These are phyloP conservation scores for Shargacucullia verbasci DNA, from an alignment of 2,888 invertebrate species.

Conservation along the genomic window DNA sequence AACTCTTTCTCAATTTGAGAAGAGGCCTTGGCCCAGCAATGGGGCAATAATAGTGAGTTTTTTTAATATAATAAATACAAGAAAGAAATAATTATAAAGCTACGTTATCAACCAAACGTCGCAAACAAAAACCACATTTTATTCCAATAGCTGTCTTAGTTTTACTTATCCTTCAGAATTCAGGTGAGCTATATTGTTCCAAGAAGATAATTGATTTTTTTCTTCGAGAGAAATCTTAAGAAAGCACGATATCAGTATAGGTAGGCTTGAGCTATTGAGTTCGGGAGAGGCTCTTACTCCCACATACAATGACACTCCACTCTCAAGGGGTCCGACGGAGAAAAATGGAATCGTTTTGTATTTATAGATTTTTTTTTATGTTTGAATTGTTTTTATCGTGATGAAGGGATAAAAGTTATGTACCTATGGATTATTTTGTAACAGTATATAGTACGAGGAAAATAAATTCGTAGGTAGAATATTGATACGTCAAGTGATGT, in stretches of 20 bases:
- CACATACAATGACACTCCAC: slow-evolving; percentile 48
- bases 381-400: slow-evolving; percentile 6
- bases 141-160: neutral
- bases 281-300: slow-evolving; percentile 41
- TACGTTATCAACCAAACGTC: no score
- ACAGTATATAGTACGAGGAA: no score
- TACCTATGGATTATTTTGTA: no score
- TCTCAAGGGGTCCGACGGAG: slow-evolving; percentile 43
- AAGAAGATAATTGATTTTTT: slow-evolving; percentile 47
- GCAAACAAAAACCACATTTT: neutral
- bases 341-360: slow-evolving; percentile 55
- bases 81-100: no score
- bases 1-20: no score
- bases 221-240: slow-evolving; percentile 29
- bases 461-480: no score
- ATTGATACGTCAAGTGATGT: no score
- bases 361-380: slow-evolving; percentile 43
- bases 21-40: no score
- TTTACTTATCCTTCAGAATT: neutral
- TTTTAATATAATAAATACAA: no score
- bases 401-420: neutral
- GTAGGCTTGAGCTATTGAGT: slow-evolving; percentile 49
- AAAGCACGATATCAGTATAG: slow-evolving; percentile 44
- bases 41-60: no score
- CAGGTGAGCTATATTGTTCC: slow-evolving; percentile 28